Conservation (phyloP, 2,888 invertebrate genomes). For the Omphaloscelis lunosa region DNA sequence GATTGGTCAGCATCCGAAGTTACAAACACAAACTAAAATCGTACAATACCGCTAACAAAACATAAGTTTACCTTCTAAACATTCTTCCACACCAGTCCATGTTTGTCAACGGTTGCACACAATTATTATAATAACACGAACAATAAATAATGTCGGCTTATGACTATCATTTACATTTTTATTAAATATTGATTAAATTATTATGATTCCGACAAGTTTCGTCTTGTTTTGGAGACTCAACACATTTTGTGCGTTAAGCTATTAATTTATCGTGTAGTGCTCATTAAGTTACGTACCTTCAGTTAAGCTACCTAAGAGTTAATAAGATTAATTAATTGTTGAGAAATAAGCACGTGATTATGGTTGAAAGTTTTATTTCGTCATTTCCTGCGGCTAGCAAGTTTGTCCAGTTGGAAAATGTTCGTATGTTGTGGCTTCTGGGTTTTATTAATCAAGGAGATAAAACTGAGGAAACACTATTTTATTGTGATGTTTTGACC, state of each 20-base stretch:
- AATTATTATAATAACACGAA: conserved; percentile 55
- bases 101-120: conserved; percentile 66
- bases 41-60: not conserved
- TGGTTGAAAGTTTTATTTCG: conserved; percentile 52
- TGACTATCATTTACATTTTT: conserved; percentile 63
- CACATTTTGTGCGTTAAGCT: conserved; percentile 37
- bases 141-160: conserved; percentile 61
- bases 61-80: conserved; percentile 35
- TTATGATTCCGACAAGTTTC: conserved; percentile 54
- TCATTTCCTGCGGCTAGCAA: conserved; percentile 50
- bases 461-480: conserved; percentile 16
- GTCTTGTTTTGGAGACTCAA: conserved; percentile 47
- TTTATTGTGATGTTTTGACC: conserved; percentile 18
- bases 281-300: conserved; percentile 38
- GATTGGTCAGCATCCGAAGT: too few relatives aligned
- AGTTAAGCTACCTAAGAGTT: conserved; percentile 5
- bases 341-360: conserved; percentile 51
- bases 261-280: conserved; percentile 57
- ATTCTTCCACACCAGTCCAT: not conserved
- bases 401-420: conserved; percentile 34
- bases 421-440: conserved; percentile 16
- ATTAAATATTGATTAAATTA: conserved; percentile 65
- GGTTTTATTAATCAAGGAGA: conserved; percentile 15
- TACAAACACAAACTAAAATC: too few relatives aligned
- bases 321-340: conserved; percentile 51